Evolutionary conservation across 2,888 invertebrate species (phyloP).

Genomic region (Calameuta filiformis): DNA sequence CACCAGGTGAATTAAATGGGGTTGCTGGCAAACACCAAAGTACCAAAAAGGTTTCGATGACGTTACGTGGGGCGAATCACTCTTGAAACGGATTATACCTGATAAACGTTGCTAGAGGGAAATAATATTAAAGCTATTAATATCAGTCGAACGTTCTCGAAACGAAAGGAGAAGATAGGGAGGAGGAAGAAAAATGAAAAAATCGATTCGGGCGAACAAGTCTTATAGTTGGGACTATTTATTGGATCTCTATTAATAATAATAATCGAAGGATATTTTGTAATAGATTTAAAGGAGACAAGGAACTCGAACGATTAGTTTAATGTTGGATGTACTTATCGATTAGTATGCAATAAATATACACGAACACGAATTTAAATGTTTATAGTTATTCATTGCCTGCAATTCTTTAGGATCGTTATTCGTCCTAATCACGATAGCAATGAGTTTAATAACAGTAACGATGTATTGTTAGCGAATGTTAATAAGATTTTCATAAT

Average conservation of each 20-base stretch:
- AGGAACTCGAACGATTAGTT: slow-evolving; percentile 12
- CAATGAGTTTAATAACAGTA: too few species aligned
- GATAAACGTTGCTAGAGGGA: background rate
- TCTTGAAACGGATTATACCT: background rate
- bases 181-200: background rate
- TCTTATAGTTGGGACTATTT: background rate
- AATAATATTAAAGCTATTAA: background rate
- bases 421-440: too few species aligned
- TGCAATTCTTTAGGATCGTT: background rate
- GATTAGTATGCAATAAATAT: slow-evolving; percentile 10
- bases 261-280: slow-evolving; percentile 19
- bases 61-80: background rate
- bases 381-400: background rate
- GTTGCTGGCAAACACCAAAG: background rate
- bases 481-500: too few species aligned
- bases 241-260: background rate
- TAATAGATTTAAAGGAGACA: slow-evolving; percentile 12
- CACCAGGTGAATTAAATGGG: background rate
- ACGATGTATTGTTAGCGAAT: too few species aligned
- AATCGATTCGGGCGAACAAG: background rate
- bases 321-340: slow-evolving; percentile 5
- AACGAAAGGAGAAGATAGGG: background rate
- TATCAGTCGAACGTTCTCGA: background rate
- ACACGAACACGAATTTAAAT: background rate
- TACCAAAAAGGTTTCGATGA: background rate